Percentiles rank a stretch among this genome's conserved stretches.
Evolutionary conservation across 2,113 vertebrate species (phyloP).

Genomic region (Hippocampus guttulatus): DNA sequence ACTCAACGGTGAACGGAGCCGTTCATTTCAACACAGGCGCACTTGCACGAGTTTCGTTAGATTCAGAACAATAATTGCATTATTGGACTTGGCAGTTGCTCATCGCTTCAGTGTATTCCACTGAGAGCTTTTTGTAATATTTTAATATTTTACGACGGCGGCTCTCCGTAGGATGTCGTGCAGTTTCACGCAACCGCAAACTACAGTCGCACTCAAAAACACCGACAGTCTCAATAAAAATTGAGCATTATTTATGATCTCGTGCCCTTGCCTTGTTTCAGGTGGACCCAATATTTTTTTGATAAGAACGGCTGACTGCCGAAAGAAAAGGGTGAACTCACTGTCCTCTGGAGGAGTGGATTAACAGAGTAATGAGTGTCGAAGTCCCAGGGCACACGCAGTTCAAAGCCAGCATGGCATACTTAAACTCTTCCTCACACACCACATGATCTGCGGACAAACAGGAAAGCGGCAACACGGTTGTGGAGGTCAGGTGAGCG

Average conservation of each 20-base stretch:
- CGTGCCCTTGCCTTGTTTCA: neutral
- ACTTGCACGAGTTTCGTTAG: neutral
- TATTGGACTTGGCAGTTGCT: neutral
- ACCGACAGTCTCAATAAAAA: neutral
- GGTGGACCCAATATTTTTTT: neutral
- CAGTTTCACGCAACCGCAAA: too few species aligned
- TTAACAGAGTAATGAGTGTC: conserved; percentile 79
- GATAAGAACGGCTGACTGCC: neutral
- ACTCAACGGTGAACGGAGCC: neutral
- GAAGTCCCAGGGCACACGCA: conserved; percentile 81
- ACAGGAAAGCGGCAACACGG: conserved; percentile 13
- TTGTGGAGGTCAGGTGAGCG: neutral
- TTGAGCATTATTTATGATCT: neutral
- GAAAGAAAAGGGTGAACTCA: conserved; percentile 53
- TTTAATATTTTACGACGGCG: neutral
- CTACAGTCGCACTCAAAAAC: neutral
- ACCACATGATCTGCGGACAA: conserved; percentile 77
- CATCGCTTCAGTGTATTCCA: neutral
- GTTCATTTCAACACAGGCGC: neutral
- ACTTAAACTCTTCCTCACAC: conserved; percentile 83
- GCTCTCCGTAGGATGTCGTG: neutral
- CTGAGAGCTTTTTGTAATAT: neutral
- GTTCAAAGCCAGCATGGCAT: conserved; percentile 83
- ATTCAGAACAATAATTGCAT: neutral
- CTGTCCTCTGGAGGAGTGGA: conserved; percentile 82